Evolutionary conservation across 2,888 invertebrate species (phyloP), one percentile per base, ranked within the genome.

Genomic region (Pocota personata): DNA sequence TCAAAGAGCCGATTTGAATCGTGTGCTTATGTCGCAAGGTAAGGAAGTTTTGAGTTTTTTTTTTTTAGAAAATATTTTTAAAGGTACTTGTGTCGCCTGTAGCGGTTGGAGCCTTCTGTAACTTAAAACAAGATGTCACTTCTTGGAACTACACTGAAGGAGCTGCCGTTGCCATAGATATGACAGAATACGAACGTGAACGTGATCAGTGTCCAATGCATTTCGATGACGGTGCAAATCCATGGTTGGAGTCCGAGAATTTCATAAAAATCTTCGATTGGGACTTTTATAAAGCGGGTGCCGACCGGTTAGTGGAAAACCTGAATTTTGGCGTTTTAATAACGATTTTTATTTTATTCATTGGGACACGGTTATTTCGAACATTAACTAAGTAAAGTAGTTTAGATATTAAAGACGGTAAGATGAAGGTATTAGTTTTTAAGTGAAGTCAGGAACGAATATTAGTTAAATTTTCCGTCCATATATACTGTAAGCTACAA

Each of bases 201-300:
- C 95, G 98, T 0, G 99, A 99, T 93, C 97, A 97, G 90, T 99
- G 99, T 91, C 99, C 99, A 0, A 98, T 99, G 97, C 95, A 97
- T 91, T 99, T 98, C 90, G 98, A 99, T 90, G 98, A 98, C 90
- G 99, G 99, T 7, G 93, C 94, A 50, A 95, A 98, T 93, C 98
- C 98, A 0, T 98, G 97, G 97, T 89, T 94, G 1, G 93, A 94
- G 69, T 94, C 95, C 24, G 96, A 96, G 90, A 96, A 95, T 89
- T 95, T 94, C 66, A 94, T 97, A 30, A 95, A 95, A 91, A 93
- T 97, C 16, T 97, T 97, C 88, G 93, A 93, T 78, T 95, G 95
- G 92, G 94, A 94, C 77, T 92, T 92, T 82, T 91, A 90, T 75
- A 91, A 91, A 71, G 89, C 91, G 1, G 89, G 89, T 0, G 89